phyloP scores from a whole-genome alignment of 2,888 invertebrate genomes.

The Mechanitis messenoides region DNA sequence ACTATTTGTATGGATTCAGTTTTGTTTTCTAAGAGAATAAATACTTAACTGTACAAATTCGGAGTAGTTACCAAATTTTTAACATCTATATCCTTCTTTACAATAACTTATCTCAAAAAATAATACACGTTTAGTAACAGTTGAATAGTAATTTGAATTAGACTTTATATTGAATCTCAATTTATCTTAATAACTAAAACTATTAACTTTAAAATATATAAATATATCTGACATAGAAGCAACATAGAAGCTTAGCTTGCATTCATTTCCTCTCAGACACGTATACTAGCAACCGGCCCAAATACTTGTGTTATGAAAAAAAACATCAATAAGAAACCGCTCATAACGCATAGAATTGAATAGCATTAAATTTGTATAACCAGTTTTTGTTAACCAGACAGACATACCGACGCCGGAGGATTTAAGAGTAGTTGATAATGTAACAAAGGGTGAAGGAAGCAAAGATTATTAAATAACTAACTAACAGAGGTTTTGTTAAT shows the following conservation, averaged over 20 bases:
- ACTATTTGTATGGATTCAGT: too few relatives aligned
- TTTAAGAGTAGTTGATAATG: conserved; percentile 8
- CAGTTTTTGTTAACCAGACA: conserved; percentile 36
- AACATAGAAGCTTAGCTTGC: conserved; percentile 14
- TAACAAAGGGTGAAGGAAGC: background rate
- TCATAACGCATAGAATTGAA: conserved; percentile 40
- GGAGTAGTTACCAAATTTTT: too few relatives aligned
- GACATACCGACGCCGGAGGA: conserved; percentile 41
- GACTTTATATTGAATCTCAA: background rate
- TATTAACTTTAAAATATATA: conserved; percentile 17
- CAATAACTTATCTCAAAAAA: too few relatives aligned
- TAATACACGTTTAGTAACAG: too few relatives aligned
- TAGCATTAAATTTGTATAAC: conserved; percentile 33
- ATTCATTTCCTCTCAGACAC: conserved; percentile 26
- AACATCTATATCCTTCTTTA: too few relatives aligned
- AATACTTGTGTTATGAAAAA: conserved; percentile 37
- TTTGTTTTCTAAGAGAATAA: too few relatives aligned
- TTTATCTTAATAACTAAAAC: conserved; percentile 1
- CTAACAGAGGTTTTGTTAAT: background rate
- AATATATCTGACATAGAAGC: conserved; percentile 14
- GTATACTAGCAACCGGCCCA: conserved; percentile 31
- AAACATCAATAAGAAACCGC: conserved; percentile 43
- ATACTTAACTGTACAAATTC: too few relatives aligned
- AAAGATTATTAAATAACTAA: background rate
- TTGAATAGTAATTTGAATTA: too few relatives aligned